Evolutionary conservation across 2,797 vertebrate species (phyloP).

Genomic region (Cossypha dichroa): DNA sequence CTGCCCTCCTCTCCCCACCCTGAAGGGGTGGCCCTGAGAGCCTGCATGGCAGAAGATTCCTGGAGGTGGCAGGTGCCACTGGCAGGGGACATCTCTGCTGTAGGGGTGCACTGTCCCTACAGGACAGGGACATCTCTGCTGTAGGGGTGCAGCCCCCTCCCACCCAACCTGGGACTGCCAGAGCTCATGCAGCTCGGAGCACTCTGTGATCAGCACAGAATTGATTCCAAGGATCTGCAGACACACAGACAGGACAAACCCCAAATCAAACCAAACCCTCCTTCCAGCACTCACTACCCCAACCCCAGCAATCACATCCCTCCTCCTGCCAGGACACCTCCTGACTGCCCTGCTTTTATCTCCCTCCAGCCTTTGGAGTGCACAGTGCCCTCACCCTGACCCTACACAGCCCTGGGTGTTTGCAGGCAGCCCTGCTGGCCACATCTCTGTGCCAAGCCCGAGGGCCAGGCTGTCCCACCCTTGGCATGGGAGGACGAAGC

Average conservation of each 20-base stretch:
- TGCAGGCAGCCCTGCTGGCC: background rate
- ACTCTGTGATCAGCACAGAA: background rate
- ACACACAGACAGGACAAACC: background rate
- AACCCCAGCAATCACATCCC: fast-evolving
- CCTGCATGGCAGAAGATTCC: background rate
- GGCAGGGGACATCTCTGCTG: background rate
- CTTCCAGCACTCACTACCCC: too few species aligned
- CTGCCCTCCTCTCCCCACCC: background rate
- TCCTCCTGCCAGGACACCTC: fast-evolving
- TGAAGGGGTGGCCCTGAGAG: fast-evolving
- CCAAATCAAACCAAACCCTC: background rate
- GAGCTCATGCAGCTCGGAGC: background rate
- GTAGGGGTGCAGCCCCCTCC: background rate
- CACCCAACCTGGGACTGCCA: fast-evolving
- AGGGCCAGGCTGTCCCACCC: background rate
- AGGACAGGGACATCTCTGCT: too few species aligned
- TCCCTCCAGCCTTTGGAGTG: background rate
- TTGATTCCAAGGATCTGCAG: background rate
- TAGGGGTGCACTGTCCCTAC: background rate
- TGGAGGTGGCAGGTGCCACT: fast-evolving
- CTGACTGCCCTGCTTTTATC: background rate
- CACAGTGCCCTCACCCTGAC: background rate
- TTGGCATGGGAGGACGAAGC: fast-evolving
- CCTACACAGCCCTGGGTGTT: background rate
- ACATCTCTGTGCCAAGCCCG: fast-evolving